phyloP scores from a whole-genome alignment of 1,140 invertebrate species.

The Bradysia coprophila region DNA sequence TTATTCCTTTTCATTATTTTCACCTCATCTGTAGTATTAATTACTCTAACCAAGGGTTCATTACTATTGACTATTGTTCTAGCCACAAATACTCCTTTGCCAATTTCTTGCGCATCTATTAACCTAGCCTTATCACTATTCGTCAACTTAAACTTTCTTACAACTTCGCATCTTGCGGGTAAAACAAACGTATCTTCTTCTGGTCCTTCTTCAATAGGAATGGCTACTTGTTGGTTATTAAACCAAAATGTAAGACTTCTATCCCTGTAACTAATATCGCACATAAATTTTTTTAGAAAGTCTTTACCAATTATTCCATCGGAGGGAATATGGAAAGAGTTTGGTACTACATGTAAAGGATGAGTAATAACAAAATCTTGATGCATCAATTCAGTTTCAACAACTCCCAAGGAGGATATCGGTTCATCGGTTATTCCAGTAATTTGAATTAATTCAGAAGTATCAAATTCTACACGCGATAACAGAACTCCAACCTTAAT shows the following conservation, averaged over 20 bases:
- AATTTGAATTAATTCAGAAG: not conserved
- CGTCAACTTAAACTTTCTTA: not conserved
- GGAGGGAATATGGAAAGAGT: not conserved
- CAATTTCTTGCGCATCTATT: constrained; percentile 1
- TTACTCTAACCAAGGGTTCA: not conserved
- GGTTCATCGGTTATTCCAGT: not conserved
- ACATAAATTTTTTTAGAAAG: not conserved
- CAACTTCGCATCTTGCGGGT: not conserved
- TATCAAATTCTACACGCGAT: not conserved
- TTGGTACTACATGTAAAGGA: not conserved
- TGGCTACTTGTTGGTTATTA: not conserved
- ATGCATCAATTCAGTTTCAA: not conserved
- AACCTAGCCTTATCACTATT: not conserved
- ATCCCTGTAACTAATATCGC: not conserved
- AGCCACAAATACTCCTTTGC: not conserved
- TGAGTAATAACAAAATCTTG: not conserved
- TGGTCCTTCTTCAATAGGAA: not conserved
- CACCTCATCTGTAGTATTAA: not conserved
- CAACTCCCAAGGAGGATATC: not conserved
- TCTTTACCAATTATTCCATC: not conserved
- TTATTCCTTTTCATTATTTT: not conserved
- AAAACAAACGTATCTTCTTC: not conserved
- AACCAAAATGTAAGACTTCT: not conserved
- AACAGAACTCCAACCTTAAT: not conserved
- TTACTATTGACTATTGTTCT: not conserved